These are phyloP conservation scores for Eulimnadia texana DNA, from an alignment of 1,140 invertebrate genomes.

Conservation along the genomic window DNA sequence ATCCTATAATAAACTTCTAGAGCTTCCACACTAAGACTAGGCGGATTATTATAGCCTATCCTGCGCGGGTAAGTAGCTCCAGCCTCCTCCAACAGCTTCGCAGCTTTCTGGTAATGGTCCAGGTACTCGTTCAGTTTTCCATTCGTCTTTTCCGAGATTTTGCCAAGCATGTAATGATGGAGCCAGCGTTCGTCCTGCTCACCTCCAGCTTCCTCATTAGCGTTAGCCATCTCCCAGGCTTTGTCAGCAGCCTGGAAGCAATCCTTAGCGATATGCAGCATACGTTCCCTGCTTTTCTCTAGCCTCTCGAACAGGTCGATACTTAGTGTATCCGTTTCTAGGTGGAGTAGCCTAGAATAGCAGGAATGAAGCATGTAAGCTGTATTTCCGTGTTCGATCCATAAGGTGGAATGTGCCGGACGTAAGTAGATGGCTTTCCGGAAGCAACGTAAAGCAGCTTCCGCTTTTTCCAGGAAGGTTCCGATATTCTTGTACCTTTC, in stretches of 20 bases:
- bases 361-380: slow-evolving; percentile 76
- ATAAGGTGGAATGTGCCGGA: slow-evolving; percentile 51
- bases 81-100: slow-evolving; percentile 56
- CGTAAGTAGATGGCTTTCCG: slow-evolving; percentile 55
- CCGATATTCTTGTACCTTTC: slow-evolving; percentile 40
- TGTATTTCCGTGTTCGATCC: slow-evolving; percentile 78
- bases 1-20: slow-evolving; percentile 60
- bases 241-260: slow-evolving; percentile 58
- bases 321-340: slow-evolving; percentile 52
- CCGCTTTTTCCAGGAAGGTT: slow-evolving; percentile 53
- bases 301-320: slow-evolving; percentile 58
- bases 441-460: slow-evolving; percentile 56
- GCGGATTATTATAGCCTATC: slow-evolving; percentile 69
- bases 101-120: slow-evolving; percentile 58
- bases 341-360: slow-evolving; percentile 53
- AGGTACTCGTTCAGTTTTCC: slow-evolving; percentile 56
- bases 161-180: slow-evolving; percentile 82
- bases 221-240: not conserved
- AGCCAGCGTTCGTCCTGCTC: slow-evolving; percentile 70
- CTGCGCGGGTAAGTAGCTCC: slow-evolving; percentile 69
- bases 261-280: slow-evolving; percentile 53
- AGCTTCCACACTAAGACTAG: slow-evolving; percentile 72
- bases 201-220: slow-evolving; percentile 34
- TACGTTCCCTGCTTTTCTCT: slow-evolving; percentile 57
- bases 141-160: slow-evolving; percentile 70